Base-by-base conservation (phyloP, 1,140 invertebrate genomes). In the Cydia pomonella region DNA sequence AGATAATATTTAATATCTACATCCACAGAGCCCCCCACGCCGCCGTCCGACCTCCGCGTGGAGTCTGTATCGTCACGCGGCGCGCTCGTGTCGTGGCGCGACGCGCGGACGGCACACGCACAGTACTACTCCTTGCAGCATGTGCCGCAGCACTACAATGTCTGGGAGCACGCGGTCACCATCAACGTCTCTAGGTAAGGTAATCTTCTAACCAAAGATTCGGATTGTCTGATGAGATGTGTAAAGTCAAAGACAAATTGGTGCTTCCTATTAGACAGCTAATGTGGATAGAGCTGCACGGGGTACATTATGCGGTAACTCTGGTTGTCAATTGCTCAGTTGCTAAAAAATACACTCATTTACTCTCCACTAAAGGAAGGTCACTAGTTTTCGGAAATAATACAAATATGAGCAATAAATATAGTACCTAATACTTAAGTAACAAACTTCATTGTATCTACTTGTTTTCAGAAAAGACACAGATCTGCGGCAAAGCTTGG, bases 171-270 rank as follows among this genome's bases (percentile, higher is more conserved):
- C 21, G 87, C 90, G 23, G 79, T 82, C 21, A 84, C 72, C 33
- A 25, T 92, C 16, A 93, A 93, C 77, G 79, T 92, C 59, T 87
- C 89, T 3, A 92, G 88, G 92, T 93, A 78, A 63, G 21, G 64
- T 2, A 16, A 50, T 16, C 7, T 29, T 75, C 27, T 18, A 47
- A 41, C 50, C 38, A 41, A 41, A 41, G 0, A 41, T 41, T 41
- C 12, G 12, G 38, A 33, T 33, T 33, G 29, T 33, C 29, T 33
- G 7, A 7, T 33, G 7, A 7, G 29, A 33, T 33, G 29, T 33
- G 6, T 7, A 33, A 6, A 33, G 6, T 33, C 29, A 9, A 38
- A 38, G 7, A 10, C 33, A 10, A 38, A 38, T 38, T 38, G 33
- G 33, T 38, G 9, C 33, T 38, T 33, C 29, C 5, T 7, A 33